Evolutionary conservation across 2,797 vertebrate species (phyloP).

Genomic region (Falco rusticolus): DNA sequence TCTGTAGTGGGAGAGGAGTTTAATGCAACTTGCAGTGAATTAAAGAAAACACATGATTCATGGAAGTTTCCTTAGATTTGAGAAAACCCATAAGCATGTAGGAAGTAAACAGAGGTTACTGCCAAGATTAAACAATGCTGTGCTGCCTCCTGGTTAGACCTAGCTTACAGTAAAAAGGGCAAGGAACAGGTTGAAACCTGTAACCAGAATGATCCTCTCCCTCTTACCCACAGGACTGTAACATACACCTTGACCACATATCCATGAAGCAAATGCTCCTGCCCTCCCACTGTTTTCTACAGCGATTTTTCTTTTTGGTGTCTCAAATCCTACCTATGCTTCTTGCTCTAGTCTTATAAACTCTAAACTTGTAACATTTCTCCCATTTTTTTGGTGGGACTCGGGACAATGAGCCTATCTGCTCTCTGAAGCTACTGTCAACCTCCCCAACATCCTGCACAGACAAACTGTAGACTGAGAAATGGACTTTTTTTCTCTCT

Average conservation of each 20-base stretch:
- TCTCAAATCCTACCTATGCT: background rate
- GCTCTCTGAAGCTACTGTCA: background rate
- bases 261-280: background rate
- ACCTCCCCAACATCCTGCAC: background rate
- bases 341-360: background rate
- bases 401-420: background rate
- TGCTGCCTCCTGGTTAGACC: background rate
- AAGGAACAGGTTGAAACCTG: background rate
- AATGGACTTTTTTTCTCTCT: background rate
- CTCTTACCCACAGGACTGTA: background rate
- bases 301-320: background rate
- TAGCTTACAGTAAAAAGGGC: background rate
- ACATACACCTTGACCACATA: accelerated
- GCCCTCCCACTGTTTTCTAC: background rate
- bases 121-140: background rate
- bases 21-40: background rate
- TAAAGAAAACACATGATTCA: background rate
- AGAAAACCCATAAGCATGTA: background rate
- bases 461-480: background rate
- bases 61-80: background rate
- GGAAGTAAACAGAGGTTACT: background rate
- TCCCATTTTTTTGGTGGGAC: background rate
- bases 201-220: background rate
- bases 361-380: background rate
- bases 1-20: background rate